A percentile compares a stretch with the other conserved stretches of the same genome.
These are phyloP conservation scores for Myxocyprinus asiaticus DNA, from an alignment of 2,113 vertebrate genomes.

Conservation along the genomic window DNA sequence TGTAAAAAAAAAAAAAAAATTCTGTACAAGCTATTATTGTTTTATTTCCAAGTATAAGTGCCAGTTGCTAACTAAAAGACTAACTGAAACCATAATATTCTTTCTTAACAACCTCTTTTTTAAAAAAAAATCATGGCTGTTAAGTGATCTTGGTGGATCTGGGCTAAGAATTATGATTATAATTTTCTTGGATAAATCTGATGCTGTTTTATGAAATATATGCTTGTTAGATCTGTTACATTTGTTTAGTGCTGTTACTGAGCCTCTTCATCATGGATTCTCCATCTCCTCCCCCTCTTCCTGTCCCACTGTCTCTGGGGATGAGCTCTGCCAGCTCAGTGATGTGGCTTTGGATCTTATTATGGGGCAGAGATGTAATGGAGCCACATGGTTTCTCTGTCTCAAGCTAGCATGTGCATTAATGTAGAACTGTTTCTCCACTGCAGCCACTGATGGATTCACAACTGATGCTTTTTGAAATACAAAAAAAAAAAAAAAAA, in stretches of 20 bases:
- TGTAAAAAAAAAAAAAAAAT: too few relatives aligned
- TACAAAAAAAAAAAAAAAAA: too few relatives aligned
- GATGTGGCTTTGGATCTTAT: constrained; percentile 29
- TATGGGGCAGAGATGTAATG: constrained; percentile 24
- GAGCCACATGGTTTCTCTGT: constrained; percentile 21
- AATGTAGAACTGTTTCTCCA: constrained; percentile 17
- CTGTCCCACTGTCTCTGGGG: constrained; percentile 21
- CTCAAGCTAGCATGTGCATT: constrained; percentile 5
- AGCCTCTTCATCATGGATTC: neutral
- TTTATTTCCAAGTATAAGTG: neutral
- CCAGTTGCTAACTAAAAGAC: neutral
- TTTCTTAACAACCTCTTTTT: neutral
- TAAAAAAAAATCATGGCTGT: too few relatives aligned
- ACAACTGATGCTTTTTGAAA: neutral
- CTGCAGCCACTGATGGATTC: constrained; percentile 3
- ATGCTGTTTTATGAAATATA: neutral
- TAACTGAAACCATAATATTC: neutral
- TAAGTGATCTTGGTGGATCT: neutral
- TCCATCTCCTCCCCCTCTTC: constrained; percentile 28
- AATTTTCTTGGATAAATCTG: neutral
- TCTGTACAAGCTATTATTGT: neutral
- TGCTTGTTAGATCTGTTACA: neutral
- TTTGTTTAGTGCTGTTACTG: neutral
- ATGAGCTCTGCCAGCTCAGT: constrained; percentile 18
- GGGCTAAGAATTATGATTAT: neutral